Evolutionary conservation across 37 sponge, comb jelly and placozoan species (phyloP).

Genomic region (Hexactinellida sp.): DNA sequence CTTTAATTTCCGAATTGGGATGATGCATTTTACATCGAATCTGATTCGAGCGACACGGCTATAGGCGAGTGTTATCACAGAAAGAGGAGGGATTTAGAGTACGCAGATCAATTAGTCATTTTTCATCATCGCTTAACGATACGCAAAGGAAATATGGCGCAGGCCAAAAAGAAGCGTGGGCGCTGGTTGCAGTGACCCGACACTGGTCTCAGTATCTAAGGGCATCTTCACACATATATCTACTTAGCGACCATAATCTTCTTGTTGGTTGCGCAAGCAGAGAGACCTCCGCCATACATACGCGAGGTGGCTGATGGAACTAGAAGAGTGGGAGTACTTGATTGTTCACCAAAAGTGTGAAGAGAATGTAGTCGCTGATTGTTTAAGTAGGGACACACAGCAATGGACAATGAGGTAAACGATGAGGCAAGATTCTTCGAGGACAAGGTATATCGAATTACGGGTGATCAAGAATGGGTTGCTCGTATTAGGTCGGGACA

Average conservation of each 20-base stretch:
- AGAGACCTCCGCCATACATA: conserved; percentile 20
- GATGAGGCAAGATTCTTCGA: not conserved
- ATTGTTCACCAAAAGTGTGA: not conserved
- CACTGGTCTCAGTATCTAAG: not conserved
- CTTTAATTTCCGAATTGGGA: not conserved
- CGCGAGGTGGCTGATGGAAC: not conserved
- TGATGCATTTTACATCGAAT: not conserved
- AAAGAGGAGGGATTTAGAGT: not conserved
- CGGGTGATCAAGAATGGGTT: not conserved
- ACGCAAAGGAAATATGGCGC: not conserved
- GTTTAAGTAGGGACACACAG: not conserved
- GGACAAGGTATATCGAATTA: not conserved
- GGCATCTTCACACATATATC: not conserved
- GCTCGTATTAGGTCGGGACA: not conserved
- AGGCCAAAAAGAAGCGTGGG: not conserved
- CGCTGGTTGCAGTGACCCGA: not conserved
- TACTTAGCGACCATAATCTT: conserved; percentile 18
- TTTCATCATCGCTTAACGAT: not conserved
- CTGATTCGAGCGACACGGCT: not conserved
- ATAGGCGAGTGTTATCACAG: not conserved
- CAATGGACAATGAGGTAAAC: not conserved
- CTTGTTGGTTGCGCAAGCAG: conserved; percentile 25
- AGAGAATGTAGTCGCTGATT: not conserved
- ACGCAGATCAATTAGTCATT: not conserved
- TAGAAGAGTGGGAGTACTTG: not conserved